Percentiles rank a stretch among this genome's conserved stretches.
Conservation (phyloP, 2,888 invertebrate species). For the Phragmatobia fuliginosa region DNA sequence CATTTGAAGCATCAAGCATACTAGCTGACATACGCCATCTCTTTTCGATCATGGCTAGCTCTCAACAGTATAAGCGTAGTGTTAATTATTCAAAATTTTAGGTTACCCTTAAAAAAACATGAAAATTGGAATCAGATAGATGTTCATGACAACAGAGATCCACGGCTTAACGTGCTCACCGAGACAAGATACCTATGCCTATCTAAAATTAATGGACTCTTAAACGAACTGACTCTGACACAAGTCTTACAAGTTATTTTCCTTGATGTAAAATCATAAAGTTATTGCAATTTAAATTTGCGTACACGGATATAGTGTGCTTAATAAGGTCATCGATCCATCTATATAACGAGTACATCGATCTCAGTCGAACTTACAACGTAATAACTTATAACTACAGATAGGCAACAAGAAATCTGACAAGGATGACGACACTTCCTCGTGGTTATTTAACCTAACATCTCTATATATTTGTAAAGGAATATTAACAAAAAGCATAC, state of each 20-base stretch:
- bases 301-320: constrained; percentile 27
- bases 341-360: constrained; percentile 41
- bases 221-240: neutral
- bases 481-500: constrained; percentile 18
- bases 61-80: too few relatives aligned
- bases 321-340: constrained; percentile 45
- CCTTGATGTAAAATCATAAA: constrained; percentile 7
- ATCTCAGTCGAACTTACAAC: constrained; percentile 41
- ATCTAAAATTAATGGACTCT: neutral
- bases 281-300: constrained; percentile 7
- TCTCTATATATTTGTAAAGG: constrained; percentile 15
- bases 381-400: constrained; percentile 31
- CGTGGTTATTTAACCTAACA: constrained; percentile 18
- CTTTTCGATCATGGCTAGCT: too few relatives aligned
- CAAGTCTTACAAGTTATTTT: neutral
- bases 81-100: too few relatives aligned
- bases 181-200: neutral
- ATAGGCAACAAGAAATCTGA: constrained; percentile 27
- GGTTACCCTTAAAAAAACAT: too few relatives aligned
- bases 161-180: too few relatives aligned
- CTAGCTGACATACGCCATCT: too few relatives aligned
- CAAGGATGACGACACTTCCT: constrained; percentile 39
- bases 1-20: too few relatives aligned
- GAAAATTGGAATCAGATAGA: too few relatives aligned
- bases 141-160: too few relatives aligned